phyloP scores from a whole-genome alignment of 2,888 invertebrate genomes.

The Pecten maximus region DNA sequence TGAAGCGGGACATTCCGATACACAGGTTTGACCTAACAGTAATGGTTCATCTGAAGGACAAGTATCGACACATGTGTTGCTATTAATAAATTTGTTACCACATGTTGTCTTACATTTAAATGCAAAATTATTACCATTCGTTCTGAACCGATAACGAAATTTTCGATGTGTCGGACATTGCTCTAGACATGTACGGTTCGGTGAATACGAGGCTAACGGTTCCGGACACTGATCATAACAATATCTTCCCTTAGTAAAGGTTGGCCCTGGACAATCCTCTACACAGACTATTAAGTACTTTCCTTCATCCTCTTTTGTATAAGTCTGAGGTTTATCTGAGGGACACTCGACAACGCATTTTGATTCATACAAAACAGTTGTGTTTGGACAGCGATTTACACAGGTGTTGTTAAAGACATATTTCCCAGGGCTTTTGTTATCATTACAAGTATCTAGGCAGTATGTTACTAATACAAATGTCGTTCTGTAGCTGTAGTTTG shows the following conservation, averaged over 20 bases:
- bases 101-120: not conserved
- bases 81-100: not conserved
- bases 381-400: not conserved
- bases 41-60: not conserved
- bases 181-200: not conserved
- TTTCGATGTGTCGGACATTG: not conserved
- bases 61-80: not conserved
- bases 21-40: not conserved
- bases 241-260: not conserved
- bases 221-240: not conserved
- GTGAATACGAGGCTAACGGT: not conserved
- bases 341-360: not conserved
- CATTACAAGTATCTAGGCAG: not conserved
- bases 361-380: not conserved
- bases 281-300: not conserved
- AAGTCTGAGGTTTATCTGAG: not conserved
- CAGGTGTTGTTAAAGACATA: not conserved
- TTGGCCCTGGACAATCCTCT: not conserved
- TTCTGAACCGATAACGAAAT: not conserved
- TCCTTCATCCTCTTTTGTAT: not conserved
- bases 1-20: not conserved
- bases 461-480: not conserved
- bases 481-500: not conserved
- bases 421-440: not conserved
- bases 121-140: not conserved